Percentiles rank a stretch among this genome's conserved stretches.
Conservation (phyloP, 2,113 vertebrate species). For the Rhea pennata region DNA sequence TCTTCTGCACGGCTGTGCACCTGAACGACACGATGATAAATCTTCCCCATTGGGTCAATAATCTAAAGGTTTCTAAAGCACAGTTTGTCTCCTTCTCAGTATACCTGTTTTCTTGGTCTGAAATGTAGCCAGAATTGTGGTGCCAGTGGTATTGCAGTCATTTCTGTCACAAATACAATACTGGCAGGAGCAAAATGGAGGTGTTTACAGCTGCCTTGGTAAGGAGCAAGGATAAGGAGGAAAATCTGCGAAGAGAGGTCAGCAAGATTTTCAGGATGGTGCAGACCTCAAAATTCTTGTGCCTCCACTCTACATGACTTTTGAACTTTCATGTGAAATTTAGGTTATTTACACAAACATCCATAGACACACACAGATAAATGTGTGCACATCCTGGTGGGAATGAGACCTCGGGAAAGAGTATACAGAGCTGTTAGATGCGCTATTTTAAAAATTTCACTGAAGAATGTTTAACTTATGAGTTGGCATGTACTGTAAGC, state of each 20-base stretch:
- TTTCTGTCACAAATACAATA: neutral
- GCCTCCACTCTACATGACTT: neutral
- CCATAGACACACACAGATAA: neutral
- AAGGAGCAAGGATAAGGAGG: neutral
- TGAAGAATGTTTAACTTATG: neutral
- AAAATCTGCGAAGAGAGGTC: neutral
- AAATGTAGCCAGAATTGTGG: neutral
- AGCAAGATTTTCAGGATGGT: neutral
- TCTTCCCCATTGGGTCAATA: constrained; percentile 13
- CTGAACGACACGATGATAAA: neutral
- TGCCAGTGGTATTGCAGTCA: neutral
- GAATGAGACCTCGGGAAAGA: neutral
- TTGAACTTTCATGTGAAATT: neutral
- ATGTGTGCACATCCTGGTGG: neutral
- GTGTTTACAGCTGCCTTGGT: neutral
- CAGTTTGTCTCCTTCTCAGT: neutral
- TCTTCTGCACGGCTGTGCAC: constrained; percentile 3
- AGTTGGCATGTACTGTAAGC: neutral
- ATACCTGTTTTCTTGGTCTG: neutral
- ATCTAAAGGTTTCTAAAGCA: constrained; percentile 1
- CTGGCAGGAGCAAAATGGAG: neutral
- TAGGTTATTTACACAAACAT: neutral
- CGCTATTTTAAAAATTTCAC: neutral
- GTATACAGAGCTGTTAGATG: neutral
- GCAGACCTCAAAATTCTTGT: neutral